phyloP scores from a whole-genome alignment of 2,113 vertebrate species.

The Sander vitreus region DNA sequence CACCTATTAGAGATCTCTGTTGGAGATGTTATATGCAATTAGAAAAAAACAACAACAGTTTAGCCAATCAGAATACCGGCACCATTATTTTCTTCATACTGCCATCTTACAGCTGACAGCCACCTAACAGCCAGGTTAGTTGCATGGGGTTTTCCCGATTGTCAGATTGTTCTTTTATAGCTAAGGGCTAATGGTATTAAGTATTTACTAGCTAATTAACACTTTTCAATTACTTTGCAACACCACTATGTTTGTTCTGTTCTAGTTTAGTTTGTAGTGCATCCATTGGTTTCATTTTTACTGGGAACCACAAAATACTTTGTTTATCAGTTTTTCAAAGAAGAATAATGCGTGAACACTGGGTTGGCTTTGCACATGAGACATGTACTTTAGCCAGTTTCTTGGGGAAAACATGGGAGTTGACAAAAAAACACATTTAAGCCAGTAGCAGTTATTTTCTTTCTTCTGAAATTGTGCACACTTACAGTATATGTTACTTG shows the following conservation, averaged over 20 bases:
- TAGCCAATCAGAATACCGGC: background rate
- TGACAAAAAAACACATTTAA: too few relatives aligned
- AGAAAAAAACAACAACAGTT: background rate
- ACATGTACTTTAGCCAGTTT: too few relatives aligned
- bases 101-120: background rate
- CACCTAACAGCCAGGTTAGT: background rate
- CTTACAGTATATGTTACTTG: too few relatives aligned
- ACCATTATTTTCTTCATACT: background rate
- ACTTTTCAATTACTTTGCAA: background rate
- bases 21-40: background rate
- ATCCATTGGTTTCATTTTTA: background rate
- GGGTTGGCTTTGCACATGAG: background rate
- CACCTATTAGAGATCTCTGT: background rate
- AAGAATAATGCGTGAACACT: background rate
- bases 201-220: background rate
- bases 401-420: too few relatives aligned
- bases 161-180: conserved; percentile 6
- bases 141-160: background rate
- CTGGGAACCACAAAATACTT: background rate
- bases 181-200: background rate
- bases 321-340: background rate
- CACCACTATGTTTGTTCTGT: background rate
- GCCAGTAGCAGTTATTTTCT: too few relatives aligned
- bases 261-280: background rate
- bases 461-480: too few relatives aligned